Evolutionary conservation across 30 jellyfish, hydroid and myxozoan species (phyloP), one percentile per base, ranked within the genome.

Genomic region (Chironex yamaguchii): DNA sequence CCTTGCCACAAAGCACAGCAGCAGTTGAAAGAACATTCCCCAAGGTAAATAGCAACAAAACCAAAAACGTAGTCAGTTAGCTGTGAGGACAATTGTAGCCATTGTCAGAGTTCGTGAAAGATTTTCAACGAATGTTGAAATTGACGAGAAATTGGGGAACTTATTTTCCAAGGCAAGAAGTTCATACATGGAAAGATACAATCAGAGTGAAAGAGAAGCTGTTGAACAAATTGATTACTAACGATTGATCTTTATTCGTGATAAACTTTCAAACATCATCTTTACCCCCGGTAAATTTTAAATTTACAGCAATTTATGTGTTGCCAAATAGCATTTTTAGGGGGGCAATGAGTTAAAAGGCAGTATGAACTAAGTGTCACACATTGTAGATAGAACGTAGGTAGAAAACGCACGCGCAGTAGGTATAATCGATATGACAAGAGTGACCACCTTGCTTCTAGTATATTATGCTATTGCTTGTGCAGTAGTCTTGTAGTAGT

Each of bases 61-160:
- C 85, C 13, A 75, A 52, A 75, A n/a, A 3, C 71, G 85, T 26
- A 81, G 69, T 49, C 0, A 0, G 20, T 58, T 81, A 28, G 85
- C 69, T 28, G 67, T 64, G 35, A 49, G 84, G 17, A 81, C 92
- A 29, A 49, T 66, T 24, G 85, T 66, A 26, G 82, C 92, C 23
- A 67, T 81, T 20, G 85, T 81, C 29, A 81, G 31, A 64, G 92
- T 81, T 30, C 50, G 85, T 67, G 92, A 81, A 67, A 28, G 3
- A 51, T 81, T 81, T 32, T 34, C 54, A 64, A n/a, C 32, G 1
- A 62, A 33, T 28, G 34, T 80, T 80, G 74, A 36, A 9, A 42
- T 80, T 17, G 42, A 64, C 67, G 84, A 32, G 31, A 54, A 32
- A n/a, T 3, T 54, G 6, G 3, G 31, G 25, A 3, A 27, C 3